phyloP scores from a whole-genome alignment of 92 coral and sea anemone species.

The Epizoanthus ramosus region DNA sequence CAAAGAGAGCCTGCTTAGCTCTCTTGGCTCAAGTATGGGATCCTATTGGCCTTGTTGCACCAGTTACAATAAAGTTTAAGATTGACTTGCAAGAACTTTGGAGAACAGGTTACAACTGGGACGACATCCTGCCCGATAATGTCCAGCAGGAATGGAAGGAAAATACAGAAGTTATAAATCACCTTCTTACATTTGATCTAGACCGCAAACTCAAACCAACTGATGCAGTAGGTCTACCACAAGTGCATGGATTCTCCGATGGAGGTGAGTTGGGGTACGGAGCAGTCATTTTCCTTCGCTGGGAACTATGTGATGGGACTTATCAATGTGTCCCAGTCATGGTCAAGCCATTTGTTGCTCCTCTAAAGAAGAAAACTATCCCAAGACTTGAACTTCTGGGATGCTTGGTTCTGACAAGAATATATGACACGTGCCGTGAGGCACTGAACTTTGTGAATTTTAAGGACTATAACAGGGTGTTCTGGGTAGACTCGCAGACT shows the following conservation, averaged over 20 bases:
- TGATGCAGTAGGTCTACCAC: slow-evolving; percentile 61
- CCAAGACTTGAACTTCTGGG: slow-evolving; percentile 68
- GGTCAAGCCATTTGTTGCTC: slow-evolving; percentile 63
- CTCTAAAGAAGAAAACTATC: slow-evolving; percentile 63
- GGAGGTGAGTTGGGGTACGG: slow-evolving; percentile 73
- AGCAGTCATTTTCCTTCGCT: slow-evolving; percentile 62
- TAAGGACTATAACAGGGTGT: slow-evolving; percentile 40
- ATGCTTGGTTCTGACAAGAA: slow-evolving; percentile 52
- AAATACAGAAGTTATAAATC: slow-evolving; percentile 55
- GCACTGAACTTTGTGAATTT: slow-evolving; percentile 55
- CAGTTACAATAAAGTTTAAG: slow-evolving; percentile 56
- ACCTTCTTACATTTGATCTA: slow-evolving; percentile 48
- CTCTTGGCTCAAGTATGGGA: slow-evolving; percentile 67
- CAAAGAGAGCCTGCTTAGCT: slow-evolving; percentile 63
- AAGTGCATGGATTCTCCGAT: slow-evolving; percentile 63
- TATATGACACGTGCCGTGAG: slow-evolving; percentile 53
- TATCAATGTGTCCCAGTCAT: slow-evolving; percentile 60
- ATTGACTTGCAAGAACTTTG: slow-evolving; percentile 68
- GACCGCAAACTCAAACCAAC: slow-evolving; percentile 67
- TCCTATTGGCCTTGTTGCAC: slow-evolving; percentile 60
- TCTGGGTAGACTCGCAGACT: slow-evolving; percentile 72
- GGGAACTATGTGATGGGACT: slow-evolving; percentile 59
- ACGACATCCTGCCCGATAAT: slow-evolving; percentile 61
- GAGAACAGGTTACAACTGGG: slow-evolving; percentile 66
- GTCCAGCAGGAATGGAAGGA: slow-evolving; percentile 58